Conservation (phyloP, 1,140 invertebrate species). For the Parasteatoda tepidariorum region DNA sequence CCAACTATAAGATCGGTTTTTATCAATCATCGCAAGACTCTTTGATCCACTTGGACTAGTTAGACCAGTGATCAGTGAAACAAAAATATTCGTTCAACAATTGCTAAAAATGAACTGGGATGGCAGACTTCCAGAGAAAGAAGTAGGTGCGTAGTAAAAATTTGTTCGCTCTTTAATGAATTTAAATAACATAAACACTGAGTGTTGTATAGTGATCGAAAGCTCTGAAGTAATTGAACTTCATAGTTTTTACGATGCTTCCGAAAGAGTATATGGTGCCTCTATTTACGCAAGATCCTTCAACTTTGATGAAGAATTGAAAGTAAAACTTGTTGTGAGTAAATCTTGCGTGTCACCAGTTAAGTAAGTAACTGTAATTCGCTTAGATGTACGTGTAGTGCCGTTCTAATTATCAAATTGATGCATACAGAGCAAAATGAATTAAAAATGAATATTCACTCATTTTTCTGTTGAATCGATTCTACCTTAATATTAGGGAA, state of each 20-base stretch:
- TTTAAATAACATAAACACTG: background rate
- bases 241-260: conserved; percentile 68
- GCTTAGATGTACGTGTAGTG: background rate
- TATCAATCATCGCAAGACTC: too few relatives aligned
- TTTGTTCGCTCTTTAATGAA: background rate
- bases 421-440: background rate
- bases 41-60: conserved; percentile 5
- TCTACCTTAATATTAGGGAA: background rate
- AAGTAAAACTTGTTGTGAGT: background rate
- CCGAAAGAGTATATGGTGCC: conserved; percentile 67
- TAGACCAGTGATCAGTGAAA: background rate
- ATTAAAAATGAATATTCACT: background rate
- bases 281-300: conserved; percentile 65
- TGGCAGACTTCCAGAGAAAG: background rate
- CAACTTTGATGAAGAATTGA: background rate
- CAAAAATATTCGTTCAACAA: background rate
- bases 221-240: conserved; percentile 57
- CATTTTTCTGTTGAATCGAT: background rate
- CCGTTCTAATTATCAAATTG: background rate
- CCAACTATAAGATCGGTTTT: background rate
- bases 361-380: background rate
- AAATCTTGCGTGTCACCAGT: background rate
- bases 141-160: background rate
- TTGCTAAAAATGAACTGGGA: background rate
- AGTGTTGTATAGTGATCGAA: background rate